A percentile compares a stretch with the other conserved stretches of the same genome.
Conservation (phyloP, 2,888 invertebrate species). For the Hofmannophila pseudospretella region DNA sequence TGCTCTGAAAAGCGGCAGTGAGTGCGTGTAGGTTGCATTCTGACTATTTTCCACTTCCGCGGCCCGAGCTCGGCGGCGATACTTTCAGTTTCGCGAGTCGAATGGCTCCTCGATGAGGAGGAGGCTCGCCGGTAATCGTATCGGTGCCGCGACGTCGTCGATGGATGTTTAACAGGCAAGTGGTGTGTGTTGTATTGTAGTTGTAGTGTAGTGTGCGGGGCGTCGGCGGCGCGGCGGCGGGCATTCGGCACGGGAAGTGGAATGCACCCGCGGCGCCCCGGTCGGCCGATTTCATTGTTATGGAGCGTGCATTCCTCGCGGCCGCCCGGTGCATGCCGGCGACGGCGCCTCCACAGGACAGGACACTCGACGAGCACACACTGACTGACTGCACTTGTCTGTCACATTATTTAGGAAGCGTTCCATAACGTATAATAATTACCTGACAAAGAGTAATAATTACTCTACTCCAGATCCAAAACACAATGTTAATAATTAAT, state of each 20-base stretch:
- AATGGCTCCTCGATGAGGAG: conserved; percentile 10
- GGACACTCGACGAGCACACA: too few species aligned
- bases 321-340: conserved; percentile 12
- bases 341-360: conserved; percentile 4
- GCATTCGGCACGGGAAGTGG: too few species aligned
- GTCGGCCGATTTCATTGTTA: conserved; percentile 24
- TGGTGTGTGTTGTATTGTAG: too few species aligned
- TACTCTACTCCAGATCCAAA: too few species aligned
- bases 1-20: conserved; percentile 30
- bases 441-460: too few species aligned
- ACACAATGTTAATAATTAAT: too few species aligned
- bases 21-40: conserved; percentile 11
- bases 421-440: too few species aligned
- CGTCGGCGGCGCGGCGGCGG: conserved; percentile 5
- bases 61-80: conserved; percentile 4
- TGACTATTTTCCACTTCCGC: conserved; percentile 5
- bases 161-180: conserved; percentile 63
- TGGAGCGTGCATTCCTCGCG: conserved; percentile 13
- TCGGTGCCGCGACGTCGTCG: conserved; percentile 21
- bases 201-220: conserved; percentile 40
- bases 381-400: too few species aligned
- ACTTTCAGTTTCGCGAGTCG: conserved; percentile 12
- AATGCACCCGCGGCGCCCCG: conserved; percentile 22
- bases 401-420: too few species aligned
- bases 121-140: neutral